Conservation (phyloP, 2,113 vertebrate genomes). For the Dromas ardeola region DNA sequence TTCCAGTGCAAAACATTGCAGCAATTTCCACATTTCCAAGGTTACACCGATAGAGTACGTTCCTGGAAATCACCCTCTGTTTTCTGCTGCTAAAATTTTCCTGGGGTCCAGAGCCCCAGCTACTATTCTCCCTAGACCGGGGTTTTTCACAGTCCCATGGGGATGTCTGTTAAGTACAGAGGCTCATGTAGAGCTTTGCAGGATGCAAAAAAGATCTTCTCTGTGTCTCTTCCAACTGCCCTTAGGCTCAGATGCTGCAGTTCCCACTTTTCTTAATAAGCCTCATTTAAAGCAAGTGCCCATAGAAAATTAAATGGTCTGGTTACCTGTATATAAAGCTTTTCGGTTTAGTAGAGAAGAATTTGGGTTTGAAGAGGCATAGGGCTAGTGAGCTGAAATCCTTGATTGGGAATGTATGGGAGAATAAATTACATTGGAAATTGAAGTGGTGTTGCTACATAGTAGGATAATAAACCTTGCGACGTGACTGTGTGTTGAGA, state of each 20-base stretch:
- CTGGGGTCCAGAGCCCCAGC: not conserved
- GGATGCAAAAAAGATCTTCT: not conserved
- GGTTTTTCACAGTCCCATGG: not conserved
- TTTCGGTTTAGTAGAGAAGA: not conserved
- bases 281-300: not conserved
- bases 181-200: not conserved
- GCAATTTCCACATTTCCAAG: not conserved
- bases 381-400: not conserved
- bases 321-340: not conserved
- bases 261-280: not conserved
- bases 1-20: not conserved
- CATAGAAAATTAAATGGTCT: not conserved
- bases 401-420: not conserved
- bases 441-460: not conserved
- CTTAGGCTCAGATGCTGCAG: not conserved
- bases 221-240: not conserved
- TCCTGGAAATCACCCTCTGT: not conserved
- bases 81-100: not conserved
- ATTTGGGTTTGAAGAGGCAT: not conserved
- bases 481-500: not conserved
- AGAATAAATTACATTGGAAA: constrained; percentile 2
- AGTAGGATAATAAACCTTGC: not conserved
- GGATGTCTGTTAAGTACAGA: not conserved
- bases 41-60: not conserved
- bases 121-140: not conserved